Base-by-base conservation (phyloP, 2,113 vertebrate species). In the Pedetes capensis region DNA sequence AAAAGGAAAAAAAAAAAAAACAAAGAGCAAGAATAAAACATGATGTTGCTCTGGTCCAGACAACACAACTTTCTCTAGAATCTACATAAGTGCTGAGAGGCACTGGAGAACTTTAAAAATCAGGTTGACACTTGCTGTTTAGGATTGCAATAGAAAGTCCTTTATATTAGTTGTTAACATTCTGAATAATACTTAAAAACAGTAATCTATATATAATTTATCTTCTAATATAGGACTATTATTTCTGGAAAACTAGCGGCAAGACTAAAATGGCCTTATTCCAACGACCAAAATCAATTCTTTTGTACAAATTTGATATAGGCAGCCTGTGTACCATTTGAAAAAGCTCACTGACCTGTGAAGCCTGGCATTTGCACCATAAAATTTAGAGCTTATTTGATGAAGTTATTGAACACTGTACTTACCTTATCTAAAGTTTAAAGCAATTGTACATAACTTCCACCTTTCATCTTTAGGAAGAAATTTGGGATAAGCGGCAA, bases 271-370 rank as follows among this genome's bases (percentile, higher is more conserved):
- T 98, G 95, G 97, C 96, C 88, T 97, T 96, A 98, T 97, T 98
- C 97, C 96, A 98, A 97, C 69, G 25, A 97, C 96, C 89, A 98
- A 98, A 98, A 98, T 98, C 98, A 98, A 98, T 98, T 97, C 91
- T 87, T 98, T 97, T 98, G 96, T 97, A 97, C 96, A 98, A 98
- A 98, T 98, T 96, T 98, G 97, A 98, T 98, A 97, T 95, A 98
- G 94, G 93, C 94, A 98, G 93, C 63, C 96, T 92, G 78, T 94
- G 95, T 96, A 96, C 95, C 96, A 88, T 98, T 98, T 97, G 96
- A 97, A 98, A 98, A 97, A 94, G 96, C 95, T 98, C 96, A 97
- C 93, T 97, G 98, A 98, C 97, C 97, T 97, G 92, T 97, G 97
- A 98, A 98, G 95, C 81, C 95, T 98, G 97, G 97, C 94, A 98